Evolutionary conservation across 2,797 vertebrate species (phyloP), one percentile per base, ranked within the genome.

Genomic region (Schizopygopsis malacanthus): DNA sequence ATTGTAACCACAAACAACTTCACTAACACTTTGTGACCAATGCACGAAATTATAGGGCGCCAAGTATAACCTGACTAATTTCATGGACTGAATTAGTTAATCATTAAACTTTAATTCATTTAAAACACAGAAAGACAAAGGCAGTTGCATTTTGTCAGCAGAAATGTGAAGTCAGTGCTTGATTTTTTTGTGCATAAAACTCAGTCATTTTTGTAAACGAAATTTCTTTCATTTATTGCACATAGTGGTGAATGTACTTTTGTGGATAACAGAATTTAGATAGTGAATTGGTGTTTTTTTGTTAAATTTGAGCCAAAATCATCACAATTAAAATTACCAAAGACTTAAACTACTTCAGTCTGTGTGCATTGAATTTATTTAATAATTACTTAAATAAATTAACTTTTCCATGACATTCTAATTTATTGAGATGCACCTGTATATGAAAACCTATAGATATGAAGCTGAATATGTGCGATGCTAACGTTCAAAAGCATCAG

Each of bases 1-100:
- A 41, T 56, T 78, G 10, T 56, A 54, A 70, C 22, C 41, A 52
- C 45, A 18, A 20, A 43, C 63, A 71, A 63, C 39, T 79, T 84
- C 12, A 59, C 16, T 78, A 18, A 70, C 73, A 69, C 25, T 33
- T 69, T 81, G 41, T 69, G 79, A 20, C 3, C 7, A 81, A 81
- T 52, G 61, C 43, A 69, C 16, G 15, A 81, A 50, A 69, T 50
- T 37, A 56, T 56, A 9, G 22, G 15, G 5, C 4, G 9, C n/a
- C n/a, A 39, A 69, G 25, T 52, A 63, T 39, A 69, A 65, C 25
- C 15, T 28, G 16, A 52, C 25, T 69, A 37, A 81, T 81, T 33
- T 47, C 11, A 16, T 80, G 10, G 3, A 33, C 15, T 45, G n/a
- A 67, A 67, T 65, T 28, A 47, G 10, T 73, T 13, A 33, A 47